phyloP scores from a whole-genome alignment of 2,113 vertebrate genomes.

The Hemichromis elongatus region DNA sequence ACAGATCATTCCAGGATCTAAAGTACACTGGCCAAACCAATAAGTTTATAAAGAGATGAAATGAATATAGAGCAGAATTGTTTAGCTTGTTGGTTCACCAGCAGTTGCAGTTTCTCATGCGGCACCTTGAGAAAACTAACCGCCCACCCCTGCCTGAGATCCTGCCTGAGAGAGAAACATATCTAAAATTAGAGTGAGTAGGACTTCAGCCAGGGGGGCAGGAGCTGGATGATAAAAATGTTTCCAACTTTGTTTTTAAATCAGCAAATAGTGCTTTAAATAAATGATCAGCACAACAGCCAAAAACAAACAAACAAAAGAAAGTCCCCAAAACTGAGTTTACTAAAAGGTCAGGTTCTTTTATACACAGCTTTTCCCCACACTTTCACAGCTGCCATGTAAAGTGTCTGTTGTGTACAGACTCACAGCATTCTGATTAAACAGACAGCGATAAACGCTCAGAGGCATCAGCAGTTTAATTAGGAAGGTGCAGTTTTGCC shows the following conservation, averaged over 20 bases:
- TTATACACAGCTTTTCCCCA: background rate
- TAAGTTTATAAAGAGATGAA: background rate
- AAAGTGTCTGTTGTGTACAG: background rate
- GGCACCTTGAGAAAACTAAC: background rate
- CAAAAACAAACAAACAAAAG: background rate
- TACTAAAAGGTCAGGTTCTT: background rate
- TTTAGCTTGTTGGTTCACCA: background rate
- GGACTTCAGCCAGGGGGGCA: background rate
- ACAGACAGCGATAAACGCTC: background rate
- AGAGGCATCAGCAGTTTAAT: background rate
- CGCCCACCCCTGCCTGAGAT: background rate
- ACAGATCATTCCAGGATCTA: background rate
- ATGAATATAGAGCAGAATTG: background rate
- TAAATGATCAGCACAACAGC: background rate
- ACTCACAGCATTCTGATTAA: background rate
- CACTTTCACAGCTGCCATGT: background rate
- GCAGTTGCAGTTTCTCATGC: background rate
- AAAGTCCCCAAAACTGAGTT: background rate
- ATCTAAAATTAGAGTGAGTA: background rate
- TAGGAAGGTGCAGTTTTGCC: background rate
- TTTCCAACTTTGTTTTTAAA: background rate
- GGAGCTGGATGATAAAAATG: background rate
- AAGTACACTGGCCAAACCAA: background rate
- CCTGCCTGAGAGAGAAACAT: background rate
- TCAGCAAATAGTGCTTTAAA: background rate